These are phyloP conservation scores for Aeoliscus strigatus DNA, from an alignment of 2,797 vertebrate species.

Conservation along the genomic window DNA sequence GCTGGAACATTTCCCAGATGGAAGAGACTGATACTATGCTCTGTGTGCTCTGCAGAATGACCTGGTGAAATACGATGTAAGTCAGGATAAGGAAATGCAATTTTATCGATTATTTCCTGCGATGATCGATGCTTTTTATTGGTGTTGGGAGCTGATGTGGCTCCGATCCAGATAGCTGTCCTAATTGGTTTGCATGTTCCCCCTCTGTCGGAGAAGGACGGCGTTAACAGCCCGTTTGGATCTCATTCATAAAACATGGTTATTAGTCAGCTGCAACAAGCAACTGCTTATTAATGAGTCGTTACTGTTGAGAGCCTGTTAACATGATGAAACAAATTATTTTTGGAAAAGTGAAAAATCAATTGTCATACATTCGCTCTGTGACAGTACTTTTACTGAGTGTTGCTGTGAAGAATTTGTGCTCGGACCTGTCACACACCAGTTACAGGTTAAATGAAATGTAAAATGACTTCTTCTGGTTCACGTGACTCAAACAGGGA, in stretches of 20 bases:
- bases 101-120: background rate
- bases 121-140: background rate
- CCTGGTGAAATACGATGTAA: constrained; percentile 22
- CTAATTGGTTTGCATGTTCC: constrained; percentile 7
- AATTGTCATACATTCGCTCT: too few relatives aligned
- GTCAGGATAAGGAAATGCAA: constrained; percentile 15
- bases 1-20: too few relatives aligned
- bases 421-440: too few relatives aligned
- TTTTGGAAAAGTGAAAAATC: too few relatives aligned
- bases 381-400: too few relatives aligned
- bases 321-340: constrained; percentile 6
- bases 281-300: constrained; percentile 6
- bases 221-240: constrained; percentile 1
- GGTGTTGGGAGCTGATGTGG: constrained; percentile 4
- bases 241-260: constrained; percentile 26
- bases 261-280: constrained; percentile 11
- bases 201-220: background rate
- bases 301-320: constrained; percentile 4
- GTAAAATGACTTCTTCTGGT: too few relatives aligned
- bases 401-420: too few relatives aligned
- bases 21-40: constrained; percentile 37
- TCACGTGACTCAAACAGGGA: too few relatives aligned
- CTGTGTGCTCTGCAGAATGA: constrained; percentile 21
- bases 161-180: constrained; percentile 4
- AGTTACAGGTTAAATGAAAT: too few relatives aligned